Conservation (phyloP, 2,888 invertebrate genomes). For the Iselma pallidipennis region DNA sequence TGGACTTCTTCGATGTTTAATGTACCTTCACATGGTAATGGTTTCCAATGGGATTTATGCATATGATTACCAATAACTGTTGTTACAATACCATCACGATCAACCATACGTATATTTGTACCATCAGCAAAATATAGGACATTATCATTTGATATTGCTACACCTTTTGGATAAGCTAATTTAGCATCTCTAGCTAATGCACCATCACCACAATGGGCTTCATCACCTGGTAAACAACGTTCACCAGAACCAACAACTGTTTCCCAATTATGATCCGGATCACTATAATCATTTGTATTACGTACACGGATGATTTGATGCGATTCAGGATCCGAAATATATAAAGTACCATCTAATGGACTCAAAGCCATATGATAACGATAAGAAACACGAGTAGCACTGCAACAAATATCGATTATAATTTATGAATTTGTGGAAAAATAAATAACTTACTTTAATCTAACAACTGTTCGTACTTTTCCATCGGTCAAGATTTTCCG, state of each 20-base stretch:
- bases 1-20: slow-evolving; percentile 91
- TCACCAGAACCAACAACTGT: slow-evolving; percentile 94
- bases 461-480: slow-evolving; percentile 76
- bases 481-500: slow-evolving; percentile 86
- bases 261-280: slow-evolving; percentile 93
- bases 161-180: slow-evolving; percentile 94
- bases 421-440: too few relatives aligned
- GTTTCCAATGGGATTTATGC: slow-evolving; percentile 93
- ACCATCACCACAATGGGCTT: slow-evolving; percentile 95
- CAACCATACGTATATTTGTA: slow-evolving; percentile 89
- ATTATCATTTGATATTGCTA: slow-evolving; percentile 91
- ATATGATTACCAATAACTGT: slow-evolving; percentile 92
- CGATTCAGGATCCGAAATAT: slow-evolving; percentile 95
- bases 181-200: slow-evolving; percentile 91
- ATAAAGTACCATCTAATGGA: slow-evolving; percentile 90
- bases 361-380: slow-evolving; percentile 96
- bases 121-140: slow-evolving; percentile 95
- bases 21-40: slow-evolving; percentile 90
- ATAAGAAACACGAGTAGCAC: slow-evolving; percentile 91
- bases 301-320: slow-evolving; percentile 90
- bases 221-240: slow-evolving; percentile 89
- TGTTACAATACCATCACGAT: slow-evolving; percentile 87
- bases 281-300: slow-evolving; percentile 78
- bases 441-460: slow-evolving; percentile 71
- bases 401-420: slow-evolving; percentile 57